Conservation (phyloP, 2,113 vertebrate species). For the Antigone vipio region DNA sequence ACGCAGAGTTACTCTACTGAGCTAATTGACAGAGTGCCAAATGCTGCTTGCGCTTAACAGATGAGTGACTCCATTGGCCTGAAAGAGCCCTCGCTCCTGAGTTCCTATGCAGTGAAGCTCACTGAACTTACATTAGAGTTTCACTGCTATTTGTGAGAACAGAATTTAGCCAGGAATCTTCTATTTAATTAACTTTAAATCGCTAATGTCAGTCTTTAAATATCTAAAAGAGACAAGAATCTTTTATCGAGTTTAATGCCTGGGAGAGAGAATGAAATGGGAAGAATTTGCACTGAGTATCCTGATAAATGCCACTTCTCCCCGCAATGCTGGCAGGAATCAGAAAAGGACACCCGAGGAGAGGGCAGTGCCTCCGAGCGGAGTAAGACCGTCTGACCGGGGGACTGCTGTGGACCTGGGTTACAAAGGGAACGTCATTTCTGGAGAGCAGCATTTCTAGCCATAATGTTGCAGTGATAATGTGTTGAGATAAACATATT, state of each 20-base stretch:
- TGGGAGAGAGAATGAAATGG: not conserved
- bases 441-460: not conserved
- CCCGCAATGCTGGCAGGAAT: not conserved
- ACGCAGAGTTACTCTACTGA: not conserved
- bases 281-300: not conserved
- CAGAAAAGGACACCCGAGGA: not conserved
- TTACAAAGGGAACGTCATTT: not conserved
- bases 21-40: not conserved
- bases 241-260: not conserved
- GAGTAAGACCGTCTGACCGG: not conserved
- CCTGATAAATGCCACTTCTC: not conserved
- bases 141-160: not conserved
- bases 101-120: not conserved
- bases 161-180: not conserved
- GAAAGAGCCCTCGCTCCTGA: not conserved
- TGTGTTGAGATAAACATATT: not conserved
- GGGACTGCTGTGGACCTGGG: not conserved
- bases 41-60: not conserved
- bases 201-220: not conserved
- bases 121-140: not conserved
- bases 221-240: not conserved
- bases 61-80: rapidly evolving
- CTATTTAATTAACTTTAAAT: not conserved
- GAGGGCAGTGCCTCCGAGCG: not conserved
- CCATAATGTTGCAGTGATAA: no score